A percentile compares a stretch with the other conserved stretches of the same genome.
phyloP scores from a whole-genome alignment of 1,140 invertebrate species.

The Zaprionus tsacasi region DNA sequence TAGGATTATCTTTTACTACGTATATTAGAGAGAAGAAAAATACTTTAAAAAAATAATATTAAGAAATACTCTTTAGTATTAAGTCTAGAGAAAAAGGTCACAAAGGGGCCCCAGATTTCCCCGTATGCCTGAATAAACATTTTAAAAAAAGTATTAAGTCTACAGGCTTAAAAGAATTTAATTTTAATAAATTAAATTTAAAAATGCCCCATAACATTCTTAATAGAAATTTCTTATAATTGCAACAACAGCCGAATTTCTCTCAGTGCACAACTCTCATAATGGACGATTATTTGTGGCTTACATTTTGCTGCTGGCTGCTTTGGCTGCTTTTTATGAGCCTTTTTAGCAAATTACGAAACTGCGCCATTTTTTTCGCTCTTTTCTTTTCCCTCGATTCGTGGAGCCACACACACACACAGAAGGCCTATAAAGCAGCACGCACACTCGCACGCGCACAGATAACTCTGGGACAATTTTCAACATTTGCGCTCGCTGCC shows the following conservation, averaged over 20 bases:
- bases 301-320: conserved; percentile 36
- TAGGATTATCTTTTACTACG: too few species aligned
- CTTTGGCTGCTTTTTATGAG: conserved; percentile 69
- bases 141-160: too few species aligned
- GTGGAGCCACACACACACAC: conserved; percentile 11
- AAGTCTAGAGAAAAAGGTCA: too few species aligned
- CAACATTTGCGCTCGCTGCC: conserved; percentile 46
- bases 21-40: too few species aligned
- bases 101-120: too few species aligned
- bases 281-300: conserved; percentile 28
- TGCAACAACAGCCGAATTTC: conserved; percentile 7
- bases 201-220: too few species aligned
- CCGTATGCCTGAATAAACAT: too few species aligned
- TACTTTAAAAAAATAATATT: too few species aligned
- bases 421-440: conserved; percentile 68
- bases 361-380: conserved; percentile 69
- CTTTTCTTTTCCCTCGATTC: conserved; percentile 27
- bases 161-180: too few species aligned
- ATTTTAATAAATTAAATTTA: too few species aligned
- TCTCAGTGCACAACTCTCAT: conserved; percentile 22
- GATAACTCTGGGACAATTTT: conserved; percentile 41
- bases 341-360: conserved; percentile 79
- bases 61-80: too few species aligned
- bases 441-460: conserved; percentile 24
- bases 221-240: too few species aligned